These are phyloP conservation scores for Amphibalanus amphitrite DNA, from an alignment of 1,140 invertebrate species.

Conservation along the genomic window DNA sequence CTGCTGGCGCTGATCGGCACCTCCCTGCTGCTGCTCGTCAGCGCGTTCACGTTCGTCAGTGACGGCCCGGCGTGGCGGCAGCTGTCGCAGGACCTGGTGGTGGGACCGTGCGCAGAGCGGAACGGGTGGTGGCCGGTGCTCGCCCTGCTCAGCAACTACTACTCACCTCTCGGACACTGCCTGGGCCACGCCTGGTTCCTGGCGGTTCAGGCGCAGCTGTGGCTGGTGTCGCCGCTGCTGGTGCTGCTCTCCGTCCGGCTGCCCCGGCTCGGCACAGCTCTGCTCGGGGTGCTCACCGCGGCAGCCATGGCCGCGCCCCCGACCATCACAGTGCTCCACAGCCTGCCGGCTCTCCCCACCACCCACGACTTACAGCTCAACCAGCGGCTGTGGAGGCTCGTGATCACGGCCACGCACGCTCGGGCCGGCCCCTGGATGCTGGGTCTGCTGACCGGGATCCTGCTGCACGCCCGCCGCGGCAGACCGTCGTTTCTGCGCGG, in stretches of 20 bases:
- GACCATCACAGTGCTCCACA: not conserved
- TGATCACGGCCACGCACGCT: too few species aligned
- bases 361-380: too few species aligned
- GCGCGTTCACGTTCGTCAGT: not conserved
- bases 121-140: not conserved
- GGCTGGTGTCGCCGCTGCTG: not conserved
- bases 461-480: too few species aligned
- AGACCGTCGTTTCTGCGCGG: too few species aligned
- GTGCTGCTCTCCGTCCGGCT: not conserved
- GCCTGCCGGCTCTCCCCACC: too few species aligned
- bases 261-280: too few species aligned
- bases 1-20: not conserved
- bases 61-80: not conserved
- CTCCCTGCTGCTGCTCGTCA: not conserved
- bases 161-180: not conserved
- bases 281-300: not conserved
- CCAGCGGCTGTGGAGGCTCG: too few species aligned
- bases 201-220: not conserved
- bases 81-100: not conserved
- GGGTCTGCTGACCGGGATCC: too few species aligned
- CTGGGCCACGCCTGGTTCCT: not conserved
- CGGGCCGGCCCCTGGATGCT: too few species aligned
- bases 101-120: not conserved
- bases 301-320: too few species aligned
- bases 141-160: not conserved